Evolutionary conservation across 2,888 invertebrate species (phyloP).

Genomic region (Drosophila rellima): DNA sequence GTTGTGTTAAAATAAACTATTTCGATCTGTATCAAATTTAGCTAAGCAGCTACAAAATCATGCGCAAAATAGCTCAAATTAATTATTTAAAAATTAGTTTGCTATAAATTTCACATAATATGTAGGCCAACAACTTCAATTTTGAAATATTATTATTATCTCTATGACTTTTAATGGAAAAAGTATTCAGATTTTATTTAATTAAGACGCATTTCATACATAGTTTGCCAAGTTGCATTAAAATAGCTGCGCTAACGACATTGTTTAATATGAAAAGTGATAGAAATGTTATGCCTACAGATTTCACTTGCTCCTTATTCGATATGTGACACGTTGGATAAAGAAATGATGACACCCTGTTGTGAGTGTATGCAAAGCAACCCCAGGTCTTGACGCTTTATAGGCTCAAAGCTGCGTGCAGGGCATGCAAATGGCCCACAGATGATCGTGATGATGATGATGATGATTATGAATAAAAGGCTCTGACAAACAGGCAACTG

Average conservation of each 20-base stretch:
- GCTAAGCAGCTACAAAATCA: too few relatives aligned
- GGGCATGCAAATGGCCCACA: slow-evolving; percentile 72
- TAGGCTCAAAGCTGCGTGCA: slow-evolving; percentile 65
- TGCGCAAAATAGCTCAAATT: too few relatives aligned
- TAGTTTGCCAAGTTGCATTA: not conserved
- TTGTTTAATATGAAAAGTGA: not conserved
- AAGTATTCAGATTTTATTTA: too few relatives aligned
- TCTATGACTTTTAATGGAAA: too few relatives aligned
- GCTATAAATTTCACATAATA: too few relatives aligned
- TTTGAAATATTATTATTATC: too few relatives aligned
- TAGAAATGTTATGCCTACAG: not conserved
- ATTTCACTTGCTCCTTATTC: not conserved
- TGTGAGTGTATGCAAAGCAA: slow-evolving; percentile 22
- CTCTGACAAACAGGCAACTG: slow-evolving; percentile 39
- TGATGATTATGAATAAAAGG: slow-evolving; percentile 46
- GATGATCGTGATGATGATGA: slow-evolving; percentile 26
- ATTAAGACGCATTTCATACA: not conserved
- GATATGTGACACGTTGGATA: not conserved
- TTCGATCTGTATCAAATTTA: too few relatives aligned
- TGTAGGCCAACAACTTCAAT: too few relatives aligned
- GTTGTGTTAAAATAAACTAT: too few relatives aligned
- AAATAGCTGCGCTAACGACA: not conserved
- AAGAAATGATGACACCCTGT: not conserved
- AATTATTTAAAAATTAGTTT: too few relatives aligned
- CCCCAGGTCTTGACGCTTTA: slow-evolving; percentile 44